phyloP scores from a whole-genome alignment of 2,888 invertebrate species.

The Pegoplata infirma region DNA sequence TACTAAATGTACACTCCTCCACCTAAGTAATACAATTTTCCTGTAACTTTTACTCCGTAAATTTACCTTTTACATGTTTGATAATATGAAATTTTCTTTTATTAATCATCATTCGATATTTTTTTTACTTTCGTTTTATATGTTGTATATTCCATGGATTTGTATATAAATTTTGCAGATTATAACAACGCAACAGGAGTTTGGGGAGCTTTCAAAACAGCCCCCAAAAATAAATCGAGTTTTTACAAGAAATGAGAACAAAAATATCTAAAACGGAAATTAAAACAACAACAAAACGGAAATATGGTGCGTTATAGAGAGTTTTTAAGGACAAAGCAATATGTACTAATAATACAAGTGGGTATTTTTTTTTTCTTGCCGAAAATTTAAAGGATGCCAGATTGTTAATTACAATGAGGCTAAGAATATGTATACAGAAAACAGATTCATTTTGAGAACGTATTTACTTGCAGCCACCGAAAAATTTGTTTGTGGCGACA shows the following conservation, averaged over 20 bases:
- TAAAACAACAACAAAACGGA: slow-evolving; percentile 21
- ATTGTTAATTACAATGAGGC: too few species aligned
- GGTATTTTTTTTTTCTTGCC: neutral
- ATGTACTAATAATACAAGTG: too few species aligned
- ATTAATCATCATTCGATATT: neutral
- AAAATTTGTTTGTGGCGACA: too few species aligned
- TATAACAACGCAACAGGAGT: slow-evolving; percentile 17
- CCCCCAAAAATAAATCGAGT: slow-evolving; percentile 1
- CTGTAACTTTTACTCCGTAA: too few species aligned
- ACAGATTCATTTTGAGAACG: too few species aligned
- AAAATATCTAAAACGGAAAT: slow-evolving; percentile 8
- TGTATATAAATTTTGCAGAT: slow-evolving; percentile 21
- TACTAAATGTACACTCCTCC: too few species aligned
- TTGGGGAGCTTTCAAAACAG: slow-evolving; percentile 45
- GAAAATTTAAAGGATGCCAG: neutral
- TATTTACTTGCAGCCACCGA: too few species aligned
- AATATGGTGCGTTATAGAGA: slow-evolving; percentile 44
- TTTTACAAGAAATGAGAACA: slow-evolving; percentile 4
- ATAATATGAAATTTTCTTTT: too few species aligned
- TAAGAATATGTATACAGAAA: too few species aligned
- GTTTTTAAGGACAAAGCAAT: slow-evolving; percentile 1
- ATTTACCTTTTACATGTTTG: too few species aligned
- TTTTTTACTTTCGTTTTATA: neutral
- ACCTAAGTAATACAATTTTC: too few species aligned
- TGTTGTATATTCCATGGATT: too few species aligned